phyloP scores from a whole-genome alignment of 2,797 vertebrate species.

The Miichthys miiuy region DNA sequence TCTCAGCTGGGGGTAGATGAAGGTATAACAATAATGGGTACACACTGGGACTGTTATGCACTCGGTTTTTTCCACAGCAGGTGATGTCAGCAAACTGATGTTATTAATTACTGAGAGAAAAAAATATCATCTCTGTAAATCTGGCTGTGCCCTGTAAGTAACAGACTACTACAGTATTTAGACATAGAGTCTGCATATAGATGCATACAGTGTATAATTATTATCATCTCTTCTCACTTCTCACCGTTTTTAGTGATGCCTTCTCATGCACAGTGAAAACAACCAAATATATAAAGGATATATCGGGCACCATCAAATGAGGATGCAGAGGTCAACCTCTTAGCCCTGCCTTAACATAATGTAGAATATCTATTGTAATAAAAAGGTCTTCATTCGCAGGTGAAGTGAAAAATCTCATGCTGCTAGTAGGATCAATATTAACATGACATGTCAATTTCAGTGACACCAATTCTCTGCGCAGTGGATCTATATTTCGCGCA shows the following conservation, averaged over 20 bases:
- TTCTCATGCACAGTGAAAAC: background rate
- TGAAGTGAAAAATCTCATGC: background rate
- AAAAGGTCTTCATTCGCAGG: background rate
- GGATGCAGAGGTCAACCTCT: constrained; percentile 15
- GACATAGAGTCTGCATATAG: background rate
- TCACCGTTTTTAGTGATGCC: background rate
- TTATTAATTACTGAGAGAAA: constrained; percentile 56
- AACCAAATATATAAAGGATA: no score
- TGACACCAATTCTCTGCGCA: background rate
- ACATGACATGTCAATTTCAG: background rate
- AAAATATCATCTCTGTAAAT: constrained; percentile 7
- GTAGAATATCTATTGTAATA: background rate
- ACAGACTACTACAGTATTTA: background rate
- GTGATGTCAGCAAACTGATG: constrained; percentile 57
- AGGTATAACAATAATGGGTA: constrained; percentile 64
- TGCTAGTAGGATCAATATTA: background rate
- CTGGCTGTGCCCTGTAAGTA: background rate
- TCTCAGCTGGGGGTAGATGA: constrained; percentile 63
- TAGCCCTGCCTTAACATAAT: background rate
- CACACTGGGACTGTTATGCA: constrained; percentile 71
- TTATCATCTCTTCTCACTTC: background rate
- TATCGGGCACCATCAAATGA: background rate
- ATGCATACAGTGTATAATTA: background rate
- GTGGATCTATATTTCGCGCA: background rate
- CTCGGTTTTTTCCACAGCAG: constrained; percentile 66